A percentile compares a stretch with the other conserved stretches of the same genome.
phyloP scores from a whole-genome alignment of 92 coral and sea anemone species.

The Pocillopora grandis region DNA sequence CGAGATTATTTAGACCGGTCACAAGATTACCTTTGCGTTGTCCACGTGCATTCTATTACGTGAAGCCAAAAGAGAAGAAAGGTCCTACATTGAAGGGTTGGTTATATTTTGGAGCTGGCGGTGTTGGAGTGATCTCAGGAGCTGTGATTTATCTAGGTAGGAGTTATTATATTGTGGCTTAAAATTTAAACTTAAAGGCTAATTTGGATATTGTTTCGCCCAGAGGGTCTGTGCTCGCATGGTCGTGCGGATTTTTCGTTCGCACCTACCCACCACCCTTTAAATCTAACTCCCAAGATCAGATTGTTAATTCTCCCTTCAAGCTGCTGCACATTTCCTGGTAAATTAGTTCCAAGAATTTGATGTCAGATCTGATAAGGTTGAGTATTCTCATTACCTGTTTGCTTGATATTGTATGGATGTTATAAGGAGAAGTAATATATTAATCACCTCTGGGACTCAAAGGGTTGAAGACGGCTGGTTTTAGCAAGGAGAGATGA shows the following conservation, averaged over 20 bases:
- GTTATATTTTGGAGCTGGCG: conserved; percentile 73
- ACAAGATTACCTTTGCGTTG: conserved; percentile 54
- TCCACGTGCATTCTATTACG: conserved; percentile 81
- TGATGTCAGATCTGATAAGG: no score
- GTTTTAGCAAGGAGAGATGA: no score
- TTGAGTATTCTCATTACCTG: no score
- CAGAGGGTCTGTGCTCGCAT: not conserved
- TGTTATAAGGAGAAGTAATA: no score
- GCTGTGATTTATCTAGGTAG: conserved; percentile 75
- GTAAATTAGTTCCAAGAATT: no score
- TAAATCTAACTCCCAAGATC: not conserved
- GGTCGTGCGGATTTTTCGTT: not conserved
- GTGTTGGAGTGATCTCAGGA: conserved; percentile 57
- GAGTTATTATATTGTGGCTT: conserved; percentile 8
- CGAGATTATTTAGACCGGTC: conserved; percentile 7
- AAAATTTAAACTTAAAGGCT: no score
- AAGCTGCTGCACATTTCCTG: no score
- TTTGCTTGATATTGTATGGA: no score
- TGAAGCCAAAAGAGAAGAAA: conserved; percentile 90
- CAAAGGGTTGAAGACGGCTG: no score
- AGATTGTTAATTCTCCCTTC: no score
- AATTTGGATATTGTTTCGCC: not conserved
- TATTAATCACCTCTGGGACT: no score
- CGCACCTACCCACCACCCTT: conserved; percentile 1
- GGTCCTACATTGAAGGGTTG: conserved; percentile 87